Base-by-base conservation (phyloP, 2,888 invertebrate species). In the Drosophila tripunctata region DNA sequence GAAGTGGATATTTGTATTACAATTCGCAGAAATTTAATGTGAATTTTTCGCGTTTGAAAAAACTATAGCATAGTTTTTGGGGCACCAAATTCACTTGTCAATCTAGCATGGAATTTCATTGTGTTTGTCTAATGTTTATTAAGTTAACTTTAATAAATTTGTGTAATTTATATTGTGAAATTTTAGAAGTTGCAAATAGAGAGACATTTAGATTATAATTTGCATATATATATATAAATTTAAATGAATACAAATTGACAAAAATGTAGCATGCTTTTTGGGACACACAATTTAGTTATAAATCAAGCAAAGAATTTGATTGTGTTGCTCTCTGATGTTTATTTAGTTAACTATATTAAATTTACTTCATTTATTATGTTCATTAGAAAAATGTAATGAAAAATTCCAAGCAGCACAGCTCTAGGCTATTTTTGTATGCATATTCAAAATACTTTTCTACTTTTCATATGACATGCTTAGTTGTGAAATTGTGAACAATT, bases 231-330 rank as follows among this genome's bases (percentile, higher is more conserved):
- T n/a, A n/a, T n/a, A n/a, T n/a, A n/a, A n/a, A n/a, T n/a, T n/a
- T n/a, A n/a, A n/a, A n/a, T n/a, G n/a, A n/a, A n/a, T n/a, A n/a
- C n/a, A n/a, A n/a, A n/a, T n/a, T n/a, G n/a, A n/a, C n/a, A n/a
- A n/a, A n/a, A n/a, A n/a, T n/a, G 6, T 72, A 50, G 67, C 73
- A 73, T 50, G 67, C 30, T 48, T 73, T 73, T 58, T 21, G 21
- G 68, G 30, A 38, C 36, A 19, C n/a, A 8, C 7, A 4, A 17
- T 24, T 17, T 35, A 15, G 15, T n/a, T 17, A 8, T 15, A 8
- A 14, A 41, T 14, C 22, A 14, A 41, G n/a, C 8, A 1, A 15
- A 10, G 12, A 8, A n/a, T 7, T 10, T 17, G 7, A 8, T 19
- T n/a, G 6, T 27, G 27, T 3, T 27, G 1, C 3, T 21, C 21